Conservation (phyloP, 2,797 vertebrate species). For the Propithecus deckenii region DNA sequence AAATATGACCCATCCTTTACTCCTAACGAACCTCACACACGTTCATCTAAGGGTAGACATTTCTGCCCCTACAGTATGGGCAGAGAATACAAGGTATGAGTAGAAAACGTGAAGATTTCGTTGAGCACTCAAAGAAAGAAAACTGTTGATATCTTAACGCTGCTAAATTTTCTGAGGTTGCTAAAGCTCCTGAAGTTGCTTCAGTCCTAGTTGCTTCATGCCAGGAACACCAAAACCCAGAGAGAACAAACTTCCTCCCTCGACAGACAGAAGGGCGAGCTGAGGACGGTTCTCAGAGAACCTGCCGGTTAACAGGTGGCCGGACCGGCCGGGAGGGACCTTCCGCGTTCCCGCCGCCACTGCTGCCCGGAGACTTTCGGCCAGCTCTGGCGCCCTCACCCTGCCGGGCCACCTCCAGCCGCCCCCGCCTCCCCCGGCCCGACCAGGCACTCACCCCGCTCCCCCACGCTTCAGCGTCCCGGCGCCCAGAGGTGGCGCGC, state of each 20-base stretch:
- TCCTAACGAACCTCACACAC: neutral
- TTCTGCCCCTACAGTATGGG: neutral
- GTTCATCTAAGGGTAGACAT: neutral
- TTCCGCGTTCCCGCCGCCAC: neutral
- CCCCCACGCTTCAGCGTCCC: neutral
- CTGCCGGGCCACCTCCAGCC: neutral
- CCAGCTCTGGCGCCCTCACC: neutral
- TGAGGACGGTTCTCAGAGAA: neutral
- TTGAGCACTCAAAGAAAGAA: neutral
- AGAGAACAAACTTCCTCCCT: neutral
- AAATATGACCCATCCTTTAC: neutral
- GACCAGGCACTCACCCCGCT: neutral
- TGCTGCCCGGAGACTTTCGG: neutral
- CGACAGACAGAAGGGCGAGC: neutral
- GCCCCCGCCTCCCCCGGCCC: neutral
- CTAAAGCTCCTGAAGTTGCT: neutral
- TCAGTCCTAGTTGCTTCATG: neutral
- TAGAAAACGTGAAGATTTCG: constrained; percentile 9
- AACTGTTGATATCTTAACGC: neutral
- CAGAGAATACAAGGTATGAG: neutral
- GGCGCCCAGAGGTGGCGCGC: neutral
- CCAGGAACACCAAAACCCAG: neutral
- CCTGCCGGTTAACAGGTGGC: constrained; percentile 29
- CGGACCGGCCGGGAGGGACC: neutral
- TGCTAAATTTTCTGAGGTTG: neutral